phyloP scores from a whole-genome alignment of 2,797 vertebrate species.

The Sarcophilus harrisii region DNA sequence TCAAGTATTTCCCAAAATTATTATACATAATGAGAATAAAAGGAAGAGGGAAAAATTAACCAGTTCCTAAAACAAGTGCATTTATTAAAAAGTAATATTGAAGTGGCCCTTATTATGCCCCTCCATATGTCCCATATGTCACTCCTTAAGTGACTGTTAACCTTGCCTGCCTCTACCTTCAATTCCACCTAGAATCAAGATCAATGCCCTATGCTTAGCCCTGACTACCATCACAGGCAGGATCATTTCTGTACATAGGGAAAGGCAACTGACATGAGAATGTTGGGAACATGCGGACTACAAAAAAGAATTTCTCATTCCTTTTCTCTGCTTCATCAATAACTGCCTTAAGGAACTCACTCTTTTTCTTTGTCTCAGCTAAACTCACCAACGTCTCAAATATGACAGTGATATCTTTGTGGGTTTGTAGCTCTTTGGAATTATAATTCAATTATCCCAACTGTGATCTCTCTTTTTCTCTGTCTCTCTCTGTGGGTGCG shows the following conservation, averaged over 20 bases:
- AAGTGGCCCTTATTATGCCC: neutral
- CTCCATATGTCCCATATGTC: neutral
- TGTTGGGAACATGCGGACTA: neutral
- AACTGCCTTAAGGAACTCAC: neutral
- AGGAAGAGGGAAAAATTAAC: neutral
- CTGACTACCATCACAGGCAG: neutral
- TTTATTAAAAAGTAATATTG: neutral
- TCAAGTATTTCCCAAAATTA: neutral
- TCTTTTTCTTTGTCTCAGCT: neutral
- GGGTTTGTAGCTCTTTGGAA: neutral
- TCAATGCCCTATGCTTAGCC: neutral
- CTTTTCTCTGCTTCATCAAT: neutral
- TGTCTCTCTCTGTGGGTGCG: no score
- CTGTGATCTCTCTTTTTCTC: neutral
- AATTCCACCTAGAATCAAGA: neutral
- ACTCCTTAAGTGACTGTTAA: neutral
- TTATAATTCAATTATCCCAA: neutral
- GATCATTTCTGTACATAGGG: slow-evolving; percentile 1
- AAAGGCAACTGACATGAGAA: neutral
- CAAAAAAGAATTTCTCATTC: slow-evolving; percentile 19
- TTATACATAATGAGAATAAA: neutral
- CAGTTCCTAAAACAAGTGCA: neutral
- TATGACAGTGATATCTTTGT: neutral
- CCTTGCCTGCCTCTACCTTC: neutral
- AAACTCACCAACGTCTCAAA: neutral